Evolutionary conservation across 2,797 vertebrate species (phyloP).

Genomic region (Acestrorhynchus altus): DNA sequence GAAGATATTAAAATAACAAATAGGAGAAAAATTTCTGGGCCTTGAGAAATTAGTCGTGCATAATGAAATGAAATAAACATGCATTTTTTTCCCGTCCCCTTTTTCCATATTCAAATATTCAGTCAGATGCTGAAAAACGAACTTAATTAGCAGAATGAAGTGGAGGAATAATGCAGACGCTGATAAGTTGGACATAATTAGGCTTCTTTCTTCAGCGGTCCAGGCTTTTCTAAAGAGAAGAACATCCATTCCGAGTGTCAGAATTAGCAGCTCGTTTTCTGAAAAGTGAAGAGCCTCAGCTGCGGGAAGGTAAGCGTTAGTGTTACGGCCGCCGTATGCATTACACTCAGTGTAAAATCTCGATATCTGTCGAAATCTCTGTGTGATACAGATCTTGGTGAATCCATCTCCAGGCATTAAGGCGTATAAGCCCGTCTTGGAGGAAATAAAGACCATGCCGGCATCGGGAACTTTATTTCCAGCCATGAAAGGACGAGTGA

Average conservation of each 20-base stretch:
- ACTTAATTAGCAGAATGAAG: constrained; percentile 63
- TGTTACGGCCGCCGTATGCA: neutral
- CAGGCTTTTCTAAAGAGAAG: neutral
- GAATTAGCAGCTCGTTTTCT: neutral
- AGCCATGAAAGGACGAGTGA: constrained; percentile 37
- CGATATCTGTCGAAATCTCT: neutral
- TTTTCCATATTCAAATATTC: constrained; percentile 48
- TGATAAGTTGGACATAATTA: constrained; percentile 22
- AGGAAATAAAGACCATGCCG: constrained; percentile 20
- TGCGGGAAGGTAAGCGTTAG: neutral
- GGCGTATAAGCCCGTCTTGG: constrained; percentile 4
- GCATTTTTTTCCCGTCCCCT: constrained; percentile 48
- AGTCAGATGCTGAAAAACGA: constrained; percentile 54
- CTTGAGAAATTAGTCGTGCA: constrained; percentile 50
- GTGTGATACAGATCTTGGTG: constrained; percentile 5
- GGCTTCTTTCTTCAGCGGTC: constrained; percentile 9
- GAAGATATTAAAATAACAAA: constrained; percentile 1
- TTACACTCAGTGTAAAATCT: neutral
- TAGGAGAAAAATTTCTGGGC: neutral
- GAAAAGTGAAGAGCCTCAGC: neutral
- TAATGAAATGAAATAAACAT: constrained; percentile 50
- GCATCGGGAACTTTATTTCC: constrained; percentile 49
- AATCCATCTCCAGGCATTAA: constrained; percentile 23
- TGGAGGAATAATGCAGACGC: constrained; percentile 41
- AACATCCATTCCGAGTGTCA: neutral